A percentile compares a stretch with the other conserved stretches of the same genome.
phyloP scores from a whole-genome alignment of 1,140 invertebrate species.

The Drosophila arizonae region DNA sequence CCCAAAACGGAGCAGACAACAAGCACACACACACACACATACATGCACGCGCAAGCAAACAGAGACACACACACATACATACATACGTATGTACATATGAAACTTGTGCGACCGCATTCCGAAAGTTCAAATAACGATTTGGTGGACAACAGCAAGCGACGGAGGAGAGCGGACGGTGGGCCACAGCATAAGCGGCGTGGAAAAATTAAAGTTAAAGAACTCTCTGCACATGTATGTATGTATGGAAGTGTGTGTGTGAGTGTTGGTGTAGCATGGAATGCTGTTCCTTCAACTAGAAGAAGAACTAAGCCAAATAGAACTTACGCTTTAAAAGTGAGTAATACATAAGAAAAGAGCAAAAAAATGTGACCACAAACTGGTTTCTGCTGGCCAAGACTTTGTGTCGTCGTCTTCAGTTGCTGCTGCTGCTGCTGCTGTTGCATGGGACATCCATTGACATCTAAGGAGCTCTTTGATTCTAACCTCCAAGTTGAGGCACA shows the following conservation, averaged over 20 bases:
- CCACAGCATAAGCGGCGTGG: constrained; percentile 50
- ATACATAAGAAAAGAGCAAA: constrained; percentile 16
- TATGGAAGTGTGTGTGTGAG: constrained; percentile 21
- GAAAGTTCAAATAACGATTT: constrained; percentile 75
- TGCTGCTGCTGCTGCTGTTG: constrained; percentile 15
- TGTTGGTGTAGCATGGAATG: constrained; percentile 65
- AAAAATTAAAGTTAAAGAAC: constrained; percentile 70
- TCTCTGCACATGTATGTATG: constrained; percentile 42
- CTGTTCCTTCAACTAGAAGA: constrained; percentile 54
- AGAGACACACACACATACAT: constrained; percentile 7
- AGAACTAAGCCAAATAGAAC: constrained; percentile 64
- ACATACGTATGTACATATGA: constrained; percentile 14
- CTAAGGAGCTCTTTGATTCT: constrained; percentile 52
- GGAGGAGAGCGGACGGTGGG: constrained; percentile 11
- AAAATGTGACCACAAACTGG: constrained; percentile 62
- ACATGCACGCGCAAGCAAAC: constrained; percentile 5
- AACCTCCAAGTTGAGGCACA: constrained; percentile 61
- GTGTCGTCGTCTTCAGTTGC: constrained; percentile 44
- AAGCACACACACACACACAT: constrained; percentile 3
- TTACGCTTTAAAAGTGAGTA: constrained; percentile 52
- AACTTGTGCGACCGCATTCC: constrained; percentile 78
- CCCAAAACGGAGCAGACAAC: constrained; percentile 39
- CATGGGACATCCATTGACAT: constrained; percentile 64
- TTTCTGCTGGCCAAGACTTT: constrained; percentile 66
- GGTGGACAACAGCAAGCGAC: constrained; percentile 17